phyloP scores from a whole-genome alignment of 2,888 invertebrate genomes.

The Stenolophus ochropezus region DNA sequence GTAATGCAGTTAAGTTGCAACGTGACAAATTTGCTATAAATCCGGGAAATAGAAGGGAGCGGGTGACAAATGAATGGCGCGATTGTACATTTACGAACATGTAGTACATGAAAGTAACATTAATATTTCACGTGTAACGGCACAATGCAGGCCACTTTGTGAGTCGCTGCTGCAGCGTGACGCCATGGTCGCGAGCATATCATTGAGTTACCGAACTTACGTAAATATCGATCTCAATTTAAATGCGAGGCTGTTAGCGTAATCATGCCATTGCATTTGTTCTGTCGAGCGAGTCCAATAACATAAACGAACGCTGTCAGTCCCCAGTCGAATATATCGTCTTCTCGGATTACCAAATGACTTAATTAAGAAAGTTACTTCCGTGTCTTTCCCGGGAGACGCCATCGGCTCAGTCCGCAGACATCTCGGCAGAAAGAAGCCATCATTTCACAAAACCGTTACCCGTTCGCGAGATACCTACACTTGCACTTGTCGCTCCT shows the following conservation, averaged over 20 bases:
- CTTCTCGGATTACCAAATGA: constrained; percentile 63
- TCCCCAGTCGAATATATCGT: constrained; percentile 62
- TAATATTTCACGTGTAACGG: constrained; percentile 36
- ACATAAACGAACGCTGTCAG: constrained; percentile 62
- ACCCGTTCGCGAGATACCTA: neutral
- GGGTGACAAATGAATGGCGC: constrained; percentile 10
- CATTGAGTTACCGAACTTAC: constrained; percentile 45
- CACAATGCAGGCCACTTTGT: constrained; percentile 24
- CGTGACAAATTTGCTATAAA: neutral
- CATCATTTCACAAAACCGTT: constrained; percentile 14
- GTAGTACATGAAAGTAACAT: constrained; percentile 36
- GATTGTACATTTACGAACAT: constrained; percentile 27
- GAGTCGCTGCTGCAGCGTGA: neutral
- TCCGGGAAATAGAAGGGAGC: neutral
- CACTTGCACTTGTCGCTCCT: neutral
- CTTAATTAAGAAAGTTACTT: constrained; percentile 64
- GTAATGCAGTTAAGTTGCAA: neutral
- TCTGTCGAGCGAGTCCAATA: constrained; percentile 60
- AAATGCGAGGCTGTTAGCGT: constrained; percentile 53
- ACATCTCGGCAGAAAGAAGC: neutral
- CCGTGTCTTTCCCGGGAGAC: constrained; percentile 42
- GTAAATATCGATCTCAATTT: constrained; percentile 48
- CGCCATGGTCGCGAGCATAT: constrained; percentile 7
- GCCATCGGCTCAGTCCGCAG: constrained; percentile 8
- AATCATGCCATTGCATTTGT: constrained; percentile 58